Percentiles rank a stretch among this genome's conserved stretches.
phyloP scores from a whole-genome alignment of 1,140 invertebrate genomes.

The Araneus ventricosus region DNA sequence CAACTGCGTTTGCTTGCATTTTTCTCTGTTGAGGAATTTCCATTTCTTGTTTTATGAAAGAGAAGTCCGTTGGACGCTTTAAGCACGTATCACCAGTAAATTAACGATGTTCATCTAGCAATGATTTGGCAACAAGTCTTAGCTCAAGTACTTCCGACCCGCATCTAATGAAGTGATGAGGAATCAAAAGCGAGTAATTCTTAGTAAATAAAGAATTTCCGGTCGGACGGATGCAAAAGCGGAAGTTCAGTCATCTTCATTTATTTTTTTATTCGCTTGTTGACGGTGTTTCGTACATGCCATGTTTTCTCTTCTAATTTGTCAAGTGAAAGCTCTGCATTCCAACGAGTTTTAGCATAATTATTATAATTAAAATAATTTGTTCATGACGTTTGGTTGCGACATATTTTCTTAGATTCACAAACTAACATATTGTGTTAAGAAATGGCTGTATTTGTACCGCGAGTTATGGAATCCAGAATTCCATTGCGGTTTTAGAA shows the following conservation, averaged over 20 bases:
- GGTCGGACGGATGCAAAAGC: slow-evolving; percentile 17
- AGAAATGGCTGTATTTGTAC: neutral
- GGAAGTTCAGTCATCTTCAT: neutral
- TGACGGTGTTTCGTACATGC: neutral
- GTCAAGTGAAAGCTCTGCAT: neutral
- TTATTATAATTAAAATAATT: neutral
- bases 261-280: neutral
- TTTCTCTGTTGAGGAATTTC: too few relatives aligned
- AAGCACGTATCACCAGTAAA: neutral
- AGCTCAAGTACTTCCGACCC: slow-evolving; percentile 15
- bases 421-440: neutral
- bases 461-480: neutral
- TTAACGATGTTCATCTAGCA: slow-evolving; percentile 10
- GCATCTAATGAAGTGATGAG: slow-evolving; percentile 13
- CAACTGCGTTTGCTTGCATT: too few relatives aligned
- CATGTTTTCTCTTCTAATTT: neutral
- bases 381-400: neutral
- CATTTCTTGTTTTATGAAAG: too few relatives aligned
- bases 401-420: neutral
- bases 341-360: neutral
- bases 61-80: neutral
- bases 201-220: slow-evolving; percentile 40
- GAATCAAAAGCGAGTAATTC: slow-evolving; percentile 31
- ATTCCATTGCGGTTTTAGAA: neutral
- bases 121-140: slow-evolving; percentile 35